Base-by-base conservation (phyloP, 30 jellyfish, hydroid and myxozoan genomes). In the Turritopsis rubra region DNA sequence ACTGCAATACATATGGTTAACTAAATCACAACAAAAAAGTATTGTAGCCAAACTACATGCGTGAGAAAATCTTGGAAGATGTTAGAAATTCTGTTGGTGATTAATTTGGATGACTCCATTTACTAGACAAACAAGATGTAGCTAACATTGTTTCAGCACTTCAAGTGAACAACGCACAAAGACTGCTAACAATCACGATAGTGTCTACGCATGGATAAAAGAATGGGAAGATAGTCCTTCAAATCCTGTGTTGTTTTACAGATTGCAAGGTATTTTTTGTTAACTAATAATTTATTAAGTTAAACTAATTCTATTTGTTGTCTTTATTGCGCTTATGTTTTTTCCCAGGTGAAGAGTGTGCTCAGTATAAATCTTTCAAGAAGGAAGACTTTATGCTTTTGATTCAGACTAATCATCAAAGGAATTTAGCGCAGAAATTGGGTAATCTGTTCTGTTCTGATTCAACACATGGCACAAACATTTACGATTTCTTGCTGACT, bases 401-500 rank as follows among this genome's bases (percentile, higher is more conserved):
- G 81, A 78, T 78, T 52, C 85, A 78, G 53, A 78, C 85, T 1
- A 83, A 78, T 3, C 80, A 78, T 29, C 85, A 78, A 28, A 29
- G n/a, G 29, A 78, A 28, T 29, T 23, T 78, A 79, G 30, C 52
- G 25, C 85, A n/a, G 17, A 52, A 29, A 53, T 78, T 78, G 8
- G 85, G 80, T 1, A 52, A 78, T 52, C 7, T 4, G 9, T 4
- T 78, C 26, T 78, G 85, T 52, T 21, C 80, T 23, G 85, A 78
- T 78, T 78, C 85, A 22, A 78, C 85, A 21, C 85, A 78, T 28
- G 85, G 85, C 16, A 78, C 85, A 52, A 78, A 78, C 29, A 83
- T 27, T n/a, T 78, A 78, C n/a, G 80, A 78, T 21, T 78, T 78
- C 52, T 21, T 21, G 80, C 85, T 78, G 80, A 28, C 82, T 21